phyloP scores from a whole-genome alignment of 2,888 invertebrate species.

The Zootermopsis nevadensis region DNA sequence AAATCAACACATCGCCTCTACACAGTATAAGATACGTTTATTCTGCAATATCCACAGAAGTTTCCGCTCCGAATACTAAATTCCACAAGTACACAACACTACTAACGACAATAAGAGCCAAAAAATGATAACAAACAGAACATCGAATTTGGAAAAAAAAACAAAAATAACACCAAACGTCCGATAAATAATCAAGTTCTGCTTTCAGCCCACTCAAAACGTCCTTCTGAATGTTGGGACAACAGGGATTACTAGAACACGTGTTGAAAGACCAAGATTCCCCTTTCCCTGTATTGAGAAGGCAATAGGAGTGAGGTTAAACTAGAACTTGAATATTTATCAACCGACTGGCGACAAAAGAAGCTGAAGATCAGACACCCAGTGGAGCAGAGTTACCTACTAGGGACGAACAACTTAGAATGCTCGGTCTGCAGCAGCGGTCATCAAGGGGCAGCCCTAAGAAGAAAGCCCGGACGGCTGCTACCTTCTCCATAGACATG shows the following conservation, averaged over 20 bases:
- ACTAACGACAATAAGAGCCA: conserved; percentile 21
- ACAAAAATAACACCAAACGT: background rate
- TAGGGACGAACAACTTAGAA: background rate
- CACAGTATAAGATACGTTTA: too few species aligned
- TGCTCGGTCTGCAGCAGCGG: background rate
- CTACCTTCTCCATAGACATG: conserved; percentile 22
- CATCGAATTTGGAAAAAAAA: background rate
- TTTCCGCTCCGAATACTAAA: background rate
- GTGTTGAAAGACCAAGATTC: background rate
- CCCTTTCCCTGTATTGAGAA: background rate
- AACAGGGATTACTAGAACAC: too few species aligned
- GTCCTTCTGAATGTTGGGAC: background rate
- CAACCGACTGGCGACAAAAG: background rate
- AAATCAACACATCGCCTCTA: background rate
- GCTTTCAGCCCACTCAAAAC: background rate
- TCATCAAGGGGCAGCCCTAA: background rate
- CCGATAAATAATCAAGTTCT: background rate
- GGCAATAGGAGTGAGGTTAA: background rate
- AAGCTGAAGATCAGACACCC: conserved; percentile 23
- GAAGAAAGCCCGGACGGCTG: background rate
- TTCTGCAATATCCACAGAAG: background rate
- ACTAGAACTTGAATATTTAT: background rate
- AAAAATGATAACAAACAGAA: conserved; percentile 15
- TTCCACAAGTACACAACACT: conserved; percentile 11
- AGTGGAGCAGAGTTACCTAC: background rate